A percentile compares a stretch with the other conserved stretches of the same genome.
Evolutionary conservation across 2,888 invertebrate genomes (phyloP).

Genomic region (Lepas anatifera): DNA sequence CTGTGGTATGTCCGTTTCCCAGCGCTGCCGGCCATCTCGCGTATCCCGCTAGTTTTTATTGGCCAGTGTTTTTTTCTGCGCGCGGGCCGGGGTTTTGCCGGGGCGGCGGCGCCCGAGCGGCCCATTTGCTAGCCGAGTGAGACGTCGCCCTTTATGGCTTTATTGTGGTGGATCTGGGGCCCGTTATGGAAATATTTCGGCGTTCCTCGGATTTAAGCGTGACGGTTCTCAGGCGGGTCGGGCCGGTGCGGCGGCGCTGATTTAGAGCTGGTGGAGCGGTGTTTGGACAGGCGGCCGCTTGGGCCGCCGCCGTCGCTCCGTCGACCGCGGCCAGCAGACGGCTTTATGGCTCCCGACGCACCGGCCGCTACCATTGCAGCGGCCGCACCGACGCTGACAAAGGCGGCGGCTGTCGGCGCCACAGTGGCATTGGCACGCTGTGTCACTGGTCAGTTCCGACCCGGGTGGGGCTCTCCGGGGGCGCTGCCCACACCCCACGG

Average conservation of each 20-base stretch:
- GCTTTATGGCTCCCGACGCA: neutral
- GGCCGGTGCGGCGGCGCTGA: neutral
- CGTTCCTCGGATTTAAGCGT: conserved; percentile 10
- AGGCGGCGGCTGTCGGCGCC: neutral
- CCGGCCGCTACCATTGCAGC: conserved; percentile 10
- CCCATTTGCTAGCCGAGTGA: neutral
- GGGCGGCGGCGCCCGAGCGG: neutral
- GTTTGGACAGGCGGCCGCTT: conserved; percentile 12
- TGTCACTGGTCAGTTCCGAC: no score
- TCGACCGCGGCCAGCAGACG: neutral
- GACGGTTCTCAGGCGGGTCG: neutral
- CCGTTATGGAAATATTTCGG: conserved; percentile 7
- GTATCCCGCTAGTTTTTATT: conserved; percentile 2
- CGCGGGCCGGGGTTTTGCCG: no score
- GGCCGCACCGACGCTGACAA: conserved; percentile 2
- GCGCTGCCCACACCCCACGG: no score
- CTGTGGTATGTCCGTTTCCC: neutral
- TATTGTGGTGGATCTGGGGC: conserved; percentile 11
- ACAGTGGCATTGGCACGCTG: no score
- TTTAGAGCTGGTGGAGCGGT: neutral
- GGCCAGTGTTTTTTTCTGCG: neutral
- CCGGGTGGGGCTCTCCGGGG: no score
- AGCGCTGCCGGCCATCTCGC: neutral
- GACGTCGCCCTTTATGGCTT: conserved; percentile 10
- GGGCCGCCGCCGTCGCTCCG: no score